phyloP scores from a whole-genome alignment of 2,888 invertebrate genomes.

The Andricus curvator region DNA sequence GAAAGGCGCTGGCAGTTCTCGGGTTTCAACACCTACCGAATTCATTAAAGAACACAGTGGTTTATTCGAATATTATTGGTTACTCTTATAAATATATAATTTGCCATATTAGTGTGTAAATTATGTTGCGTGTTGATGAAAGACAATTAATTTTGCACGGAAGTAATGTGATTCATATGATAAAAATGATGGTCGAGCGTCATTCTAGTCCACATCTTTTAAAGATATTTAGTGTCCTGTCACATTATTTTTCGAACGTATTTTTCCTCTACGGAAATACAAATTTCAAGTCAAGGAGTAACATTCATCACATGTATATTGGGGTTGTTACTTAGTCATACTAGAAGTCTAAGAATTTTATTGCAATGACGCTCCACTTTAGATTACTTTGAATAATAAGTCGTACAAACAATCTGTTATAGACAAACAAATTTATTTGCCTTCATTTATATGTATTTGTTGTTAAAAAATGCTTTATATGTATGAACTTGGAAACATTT shows the following conservation, averaged over 20 bases:
- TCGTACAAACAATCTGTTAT: conserved; percentile 7
- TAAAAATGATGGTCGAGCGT: conserved; percentile 6
- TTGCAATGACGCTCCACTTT: neutral
- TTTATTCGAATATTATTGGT: neutral
- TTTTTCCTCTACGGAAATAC: neutral
- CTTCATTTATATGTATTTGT: neutral
- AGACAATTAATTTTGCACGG: neutral
- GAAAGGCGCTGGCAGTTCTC: conserved; percentile 93
- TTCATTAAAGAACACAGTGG: conserved; percentile 60
- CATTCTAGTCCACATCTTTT: conserved; percentile 31
- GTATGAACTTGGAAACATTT: neutral
- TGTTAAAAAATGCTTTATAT: neutral
- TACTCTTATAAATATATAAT: neutral
- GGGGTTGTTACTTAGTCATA: neutral
- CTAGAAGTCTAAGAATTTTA: conserved; percentile 1
- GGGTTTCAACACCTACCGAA: conserved; percentile 81
- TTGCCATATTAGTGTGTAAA: conserved; percentile 33
- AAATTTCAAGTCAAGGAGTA: neutral
- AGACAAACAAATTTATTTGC: neutral
- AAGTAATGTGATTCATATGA: conserved; percentile 6
- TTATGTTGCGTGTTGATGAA: neutral
- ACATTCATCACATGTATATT: neutral
- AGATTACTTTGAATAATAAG: conserved; percentile 10
- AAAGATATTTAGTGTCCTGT: neutral
- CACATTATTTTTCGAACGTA: neutral